Conservation (phyloP, 2,113 vertebrate species). For the Orthochromis indermauri region DNA sequence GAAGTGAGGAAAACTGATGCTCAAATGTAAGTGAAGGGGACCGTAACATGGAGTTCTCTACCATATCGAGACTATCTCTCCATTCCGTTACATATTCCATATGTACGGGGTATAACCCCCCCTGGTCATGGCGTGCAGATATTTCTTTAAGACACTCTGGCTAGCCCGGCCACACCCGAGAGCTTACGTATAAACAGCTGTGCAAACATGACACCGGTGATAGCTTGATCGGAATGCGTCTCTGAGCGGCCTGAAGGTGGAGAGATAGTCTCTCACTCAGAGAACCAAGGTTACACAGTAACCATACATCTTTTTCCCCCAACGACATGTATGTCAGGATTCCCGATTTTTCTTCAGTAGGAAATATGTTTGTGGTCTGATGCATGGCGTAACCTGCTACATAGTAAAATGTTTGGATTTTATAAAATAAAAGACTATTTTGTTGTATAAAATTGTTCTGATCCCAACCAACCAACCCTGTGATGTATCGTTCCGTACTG, state of each 20-base stretch:
- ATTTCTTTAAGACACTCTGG: background rate
- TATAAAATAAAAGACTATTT: background rate
- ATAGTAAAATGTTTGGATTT: background rate
- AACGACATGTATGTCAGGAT: background rate
- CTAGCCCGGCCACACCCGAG: background rate
- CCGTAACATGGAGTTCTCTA: background rate
- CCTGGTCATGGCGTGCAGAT: background rate
- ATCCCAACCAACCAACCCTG: background rate
- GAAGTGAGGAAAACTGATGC: background rate
- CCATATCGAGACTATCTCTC: background rate
- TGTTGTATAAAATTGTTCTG: background rate
- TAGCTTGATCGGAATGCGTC: background rate
- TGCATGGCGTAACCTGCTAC: background rate
- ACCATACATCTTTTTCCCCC: background rate
- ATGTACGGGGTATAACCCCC: background rate
- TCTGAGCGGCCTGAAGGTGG: background rate
- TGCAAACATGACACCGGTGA: background rate
- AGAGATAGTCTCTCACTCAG: background rate
- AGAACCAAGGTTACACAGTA: background rate
- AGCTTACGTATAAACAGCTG: background rate
- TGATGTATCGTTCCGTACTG: accelerated
- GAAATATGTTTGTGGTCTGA: background rate
- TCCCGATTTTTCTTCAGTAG: background rate
- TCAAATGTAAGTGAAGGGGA: background rate
- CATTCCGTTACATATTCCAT: background rate